Base-by-base conservation (phyloP, 2,797 vertebrate species). In the Poliocrania exsul region DNA sequence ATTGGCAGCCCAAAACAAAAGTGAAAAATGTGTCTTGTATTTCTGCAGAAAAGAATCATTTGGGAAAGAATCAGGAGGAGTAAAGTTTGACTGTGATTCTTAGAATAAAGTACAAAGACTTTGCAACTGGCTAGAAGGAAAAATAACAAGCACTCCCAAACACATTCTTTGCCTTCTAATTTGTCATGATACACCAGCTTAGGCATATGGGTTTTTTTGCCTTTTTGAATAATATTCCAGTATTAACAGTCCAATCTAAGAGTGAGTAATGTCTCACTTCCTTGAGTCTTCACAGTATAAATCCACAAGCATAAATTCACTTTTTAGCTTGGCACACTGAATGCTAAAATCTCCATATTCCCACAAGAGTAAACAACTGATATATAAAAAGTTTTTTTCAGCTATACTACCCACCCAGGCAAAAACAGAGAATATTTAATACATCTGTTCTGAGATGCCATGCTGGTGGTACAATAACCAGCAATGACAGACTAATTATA, bases 1-100 rank as follows among this genome's bases (percentile, higher is more conserved):
- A 50, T 69, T 93, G 84, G 75, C 89, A 88, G 42, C 69, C 75
- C 29, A 61, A 88, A 95, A 81, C 65, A 79, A 85, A 95, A 91
- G 23, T 91, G 91, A 81, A 91, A 92, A 81, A 92, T 88, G 5
- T 81, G 21, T 72, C 40, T 81, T 44, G 10, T 54, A 42, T 72
- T 93, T 71, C 80, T 82, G 69, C 28, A 83, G 64, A 89, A 61
- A 81, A 90, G 42, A 88, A 83, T 72, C 6, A 81, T 92, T 90
- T 94, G 69, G 47, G 69, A 94, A 75, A 81, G 65, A 81, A 86
- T 5, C 0, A 6, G 78, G 67, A 90, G 33, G 17, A 74, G 5
- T 70, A 62, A 91, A 89, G 42, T 82, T 79, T 78, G 50, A 40
- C 31, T 57, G 64, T 54, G 42, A 74, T 61, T 85, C 71, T 56